Percentiles rank a stretch among this genome's conserved stretches.
These are phyloP conservation scores for Lepidostoma basale DNA, from an alignment of 1,140 invertebrate species.

Conservation along the genomic window DNA sequence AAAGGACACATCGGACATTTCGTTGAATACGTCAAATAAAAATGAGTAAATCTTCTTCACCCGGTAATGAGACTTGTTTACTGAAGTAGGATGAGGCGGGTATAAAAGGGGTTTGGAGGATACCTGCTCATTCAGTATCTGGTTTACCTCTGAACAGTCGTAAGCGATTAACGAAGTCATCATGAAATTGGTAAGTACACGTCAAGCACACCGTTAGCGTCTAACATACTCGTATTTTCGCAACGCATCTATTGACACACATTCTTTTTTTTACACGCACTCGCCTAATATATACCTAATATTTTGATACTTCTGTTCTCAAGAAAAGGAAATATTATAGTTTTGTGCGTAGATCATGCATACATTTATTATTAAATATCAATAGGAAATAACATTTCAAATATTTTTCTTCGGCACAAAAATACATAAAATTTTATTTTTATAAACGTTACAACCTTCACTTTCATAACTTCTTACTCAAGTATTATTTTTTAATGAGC, in stretches of 20 bases:
- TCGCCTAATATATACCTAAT: background rate
- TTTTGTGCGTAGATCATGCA: background rate
- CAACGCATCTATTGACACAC: no score
- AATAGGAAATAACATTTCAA: no score
- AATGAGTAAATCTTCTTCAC: background rate
- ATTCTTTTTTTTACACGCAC: no score
- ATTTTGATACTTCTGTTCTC: background rate
- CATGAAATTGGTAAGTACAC: slow-evolving; percentile 20
- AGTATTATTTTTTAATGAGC: no score
- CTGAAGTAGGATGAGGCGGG: background rate
- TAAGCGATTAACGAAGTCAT: background rate
- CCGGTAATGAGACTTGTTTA: slow-evolving; percentile 24
- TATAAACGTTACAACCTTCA: no score
- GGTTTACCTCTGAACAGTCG: slow-evolving; percentile 3
- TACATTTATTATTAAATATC: background rate
- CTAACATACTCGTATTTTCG: no score
- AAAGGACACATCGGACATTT: slow-evolving; percentile 7
- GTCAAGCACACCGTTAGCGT: background rate
- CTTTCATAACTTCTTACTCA: no score
- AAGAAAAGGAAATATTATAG: background rate
- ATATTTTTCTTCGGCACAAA: no score
- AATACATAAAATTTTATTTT: no score
- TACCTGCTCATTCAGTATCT: slow-evolving; percentile 4
- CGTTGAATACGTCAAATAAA: background rate
- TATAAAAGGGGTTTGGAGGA: slow-evolving; percentile 5